These are phyloP conservation scores for Galbula dea DNA, from an alignment of 2,113 vertebrate species.

Conservation along the genomic window DNA sequence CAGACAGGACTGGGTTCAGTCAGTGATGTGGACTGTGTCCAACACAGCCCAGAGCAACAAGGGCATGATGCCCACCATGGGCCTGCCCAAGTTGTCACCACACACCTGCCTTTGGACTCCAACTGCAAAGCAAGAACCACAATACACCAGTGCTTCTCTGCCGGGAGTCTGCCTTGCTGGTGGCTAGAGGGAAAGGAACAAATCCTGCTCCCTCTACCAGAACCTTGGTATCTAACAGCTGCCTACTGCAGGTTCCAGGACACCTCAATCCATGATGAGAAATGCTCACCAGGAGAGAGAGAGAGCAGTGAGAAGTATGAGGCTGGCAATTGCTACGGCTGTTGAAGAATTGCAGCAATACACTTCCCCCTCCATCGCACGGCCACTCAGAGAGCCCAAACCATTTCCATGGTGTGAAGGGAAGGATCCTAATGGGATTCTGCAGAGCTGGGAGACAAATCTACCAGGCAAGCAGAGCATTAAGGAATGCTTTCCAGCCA, in stretches of 20 bases:
- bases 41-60: background rate
- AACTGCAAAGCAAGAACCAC: background rate
- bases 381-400: background rate
- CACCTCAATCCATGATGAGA: background rate
- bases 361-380: background rate
- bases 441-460: conserved; percentile 57
- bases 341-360: conserved; percentile 45
- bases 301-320: conserved; percentile 4
- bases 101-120: background rate
- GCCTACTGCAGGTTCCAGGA: background rate
- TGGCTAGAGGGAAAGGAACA: background rate
- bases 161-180: accelerated
- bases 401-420: conserved; percentile 1
- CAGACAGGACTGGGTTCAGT: accelerated
- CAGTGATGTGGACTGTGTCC: accelerated
- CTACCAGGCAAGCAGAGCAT: background rate
- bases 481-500: conserved; percentile 40
- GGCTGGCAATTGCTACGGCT: background rate
- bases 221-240: background rate
- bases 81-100: background rate
- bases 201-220: background rate
- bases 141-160: accelerated
- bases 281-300: background rate
- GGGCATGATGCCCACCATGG: background rate
- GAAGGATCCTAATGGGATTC: conserved; percentile 53